Percentiles rank a stretch among this genome's conserved stretches.
Evolutionary conservation across 2,888 invertebrate genomes (phyloP).

Genomic region (Oscheius sp.): DNA sequence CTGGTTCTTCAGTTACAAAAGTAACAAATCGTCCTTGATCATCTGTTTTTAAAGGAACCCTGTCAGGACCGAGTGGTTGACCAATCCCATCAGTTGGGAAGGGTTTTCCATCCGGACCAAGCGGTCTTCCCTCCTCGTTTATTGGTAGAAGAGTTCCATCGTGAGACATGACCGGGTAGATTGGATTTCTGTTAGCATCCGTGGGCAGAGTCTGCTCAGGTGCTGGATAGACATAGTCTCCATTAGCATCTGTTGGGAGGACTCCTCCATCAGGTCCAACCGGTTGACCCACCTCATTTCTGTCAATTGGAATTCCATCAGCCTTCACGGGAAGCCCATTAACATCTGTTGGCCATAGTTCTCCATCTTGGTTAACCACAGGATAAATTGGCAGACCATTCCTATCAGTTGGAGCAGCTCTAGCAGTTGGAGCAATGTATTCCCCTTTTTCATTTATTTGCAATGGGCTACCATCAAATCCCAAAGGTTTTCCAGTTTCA

Average conservation of each 20-base stretch:
- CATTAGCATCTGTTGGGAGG: slow-evolving; percentile 48
- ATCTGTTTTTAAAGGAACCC: too few relatives aligned
- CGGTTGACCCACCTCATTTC: slow-evolving; percentile 42
- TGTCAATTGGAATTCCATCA: slow-evolving; percentile 36
- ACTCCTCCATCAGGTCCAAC: slow-evolving; percentile 37
- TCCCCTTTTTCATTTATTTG: slow-evolving; percentile 34
- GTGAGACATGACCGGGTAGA: too few relatives aligned
- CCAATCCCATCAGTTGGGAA: slow-evolving; percentile 36
- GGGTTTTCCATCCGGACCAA: slow-evolving; percentile 45
- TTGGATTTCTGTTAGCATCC: slow-evolving; percentile 37
- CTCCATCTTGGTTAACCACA: slow-evolving; percentile 34
- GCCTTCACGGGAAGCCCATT: slow-evolving; percentile 28
- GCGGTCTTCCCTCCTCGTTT: slow-evolving; percentile 41
- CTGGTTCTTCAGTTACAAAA: slow-evolving; percentile 42
- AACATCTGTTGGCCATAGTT: slow-evolving; percentile 34
- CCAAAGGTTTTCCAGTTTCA: slow-evolving; percentile 40
- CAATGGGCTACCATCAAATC: slow-evolving; percentile 46
- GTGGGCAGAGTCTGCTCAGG: slow-evolving; percentile 47
- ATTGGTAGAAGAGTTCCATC: slow-evolving; percentile 8
- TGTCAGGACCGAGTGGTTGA: too few relatives aligned
- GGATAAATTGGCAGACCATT: slow-evolving; percentile 42
- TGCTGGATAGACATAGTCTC: slow-evolving; percentile 34
- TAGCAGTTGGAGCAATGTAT: slow-evolving; percentile 7
- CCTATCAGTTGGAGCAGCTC: slow-evolving; percentile 39
- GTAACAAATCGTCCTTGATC: too few relatives aligned